Evolutionary conservation across 2,797 vertebrate species (phyloP), one percentile per base, ranked within the genome.

Genomic region (Phrynocephalus guinanensis): DNA sequence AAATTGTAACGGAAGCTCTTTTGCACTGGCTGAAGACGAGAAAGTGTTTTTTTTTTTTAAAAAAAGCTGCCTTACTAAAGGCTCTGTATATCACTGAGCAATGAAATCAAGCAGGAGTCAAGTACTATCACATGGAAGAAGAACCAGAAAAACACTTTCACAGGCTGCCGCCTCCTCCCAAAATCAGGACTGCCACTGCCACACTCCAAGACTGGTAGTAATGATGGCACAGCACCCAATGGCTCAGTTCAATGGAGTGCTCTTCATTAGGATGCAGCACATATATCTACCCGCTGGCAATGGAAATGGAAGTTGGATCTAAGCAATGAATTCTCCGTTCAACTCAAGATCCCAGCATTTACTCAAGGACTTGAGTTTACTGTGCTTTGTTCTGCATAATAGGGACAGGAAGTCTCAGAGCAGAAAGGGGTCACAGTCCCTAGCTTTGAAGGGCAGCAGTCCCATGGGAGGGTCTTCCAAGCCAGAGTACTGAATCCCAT

Each of bases 391-490:
- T 83, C 90, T 86, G 92, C 87, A 96, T 94, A 96, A 97, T 96
- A 91, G 94, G 93, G 94, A 94, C 96, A 96, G 96, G 97, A 97
- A 97, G 96, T 95, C 95, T 96, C 94, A 93, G 96, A 95, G 94
- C 93, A 94, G 94, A 94, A 93, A 89, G 79, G 94, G 95, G 92
- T 94, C 90, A 90, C 90, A 68, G 85, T 95, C 94, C 83, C 94
- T 92, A 92, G 89, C 91, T 93, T 85, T 84, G 92, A 93, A 93
- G 94, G 95, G 93, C 94, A 92, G 90, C 87, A 91, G 93, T 91
- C 91, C 91, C 86, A 81, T 95, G 89, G 92, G 94, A 94, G 86
- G 38, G 83, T 92, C 88, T 87, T 75, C 52, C 66, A 77, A 92
- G 83, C 91, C 76, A 90, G 94, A 93, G 95, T 91, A 79, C 87